A percentile compares a stretch with the other conserved stretches of the same genome.
phyloP scores from a whole-genome alignment of 2,888 invertebrate genomes.

The Himalopsyche japonica region DNA sequence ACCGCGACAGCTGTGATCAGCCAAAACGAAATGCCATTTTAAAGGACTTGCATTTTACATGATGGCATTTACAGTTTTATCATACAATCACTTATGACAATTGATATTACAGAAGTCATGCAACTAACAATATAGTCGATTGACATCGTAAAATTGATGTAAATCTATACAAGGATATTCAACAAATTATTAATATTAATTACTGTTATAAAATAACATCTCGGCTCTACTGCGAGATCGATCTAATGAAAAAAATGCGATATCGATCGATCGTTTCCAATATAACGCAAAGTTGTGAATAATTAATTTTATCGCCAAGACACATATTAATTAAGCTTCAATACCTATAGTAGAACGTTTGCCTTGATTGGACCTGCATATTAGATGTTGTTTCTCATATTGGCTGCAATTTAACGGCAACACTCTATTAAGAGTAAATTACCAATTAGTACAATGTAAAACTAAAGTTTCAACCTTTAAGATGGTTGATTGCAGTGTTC shows the following conservation, averaged over 20 bases:
- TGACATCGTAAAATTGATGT: neutral
- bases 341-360: neutral
- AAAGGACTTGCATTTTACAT: too few relatives aligned
- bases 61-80: too few relatives aligned
- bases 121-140: neutral
- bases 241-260: neutral
- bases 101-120: too few relatives aligned
- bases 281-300: neutral
- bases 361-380: neutral
- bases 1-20: too few relatives aligned
- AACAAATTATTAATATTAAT: neutral
- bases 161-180: neutral
- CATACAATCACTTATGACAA: too few relatives aligned
- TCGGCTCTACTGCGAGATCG: neutral
- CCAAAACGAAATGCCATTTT: too few relatives aligned
- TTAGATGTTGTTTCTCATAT: neutral
- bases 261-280: neutral
- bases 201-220: neutral
- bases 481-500: too few relatives aligned
- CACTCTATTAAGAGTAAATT: too few relatives aligned
- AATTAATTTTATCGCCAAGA: neutral
- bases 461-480: too few relatives aligned
- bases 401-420: too few relatives aligned
- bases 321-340: neutral
- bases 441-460: too few relatives aligned